Evolutionary conservation across 1,140 invertebrate genomes (phyloP).

Genomic region (Laupala kohalensis): DNA sequence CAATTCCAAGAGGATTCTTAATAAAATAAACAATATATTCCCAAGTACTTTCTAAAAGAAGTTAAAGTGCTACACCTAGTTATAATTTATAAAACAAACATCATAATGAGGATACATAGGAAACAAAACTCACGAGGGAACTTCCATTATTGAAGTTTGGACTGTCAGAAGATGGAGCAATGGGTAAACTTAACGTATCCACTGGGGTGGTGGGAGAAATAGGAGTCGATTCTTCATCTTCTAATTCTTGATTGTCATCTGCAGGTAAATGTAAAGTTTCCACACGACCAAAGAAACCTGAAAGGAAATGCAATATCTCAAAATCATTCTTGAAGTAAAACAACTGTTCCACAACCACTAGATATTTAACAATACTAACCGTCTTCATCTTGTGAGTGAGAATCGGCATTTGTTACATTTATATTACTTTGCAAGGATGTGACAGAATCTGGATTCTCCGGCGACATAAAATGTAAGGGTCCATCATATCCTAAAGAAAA

Average conservation of each 20-base stretch:
- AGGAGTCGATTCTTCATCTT: constrained; percentile 48
- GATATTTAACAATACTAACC: constrained; percentile 8
- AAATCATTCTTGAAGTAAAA: not conserved
- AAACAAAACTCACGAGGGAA: too few species aligned
- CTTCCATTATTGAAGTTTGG: constrained; percentile 28
- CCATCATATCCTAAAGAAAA: constrained; percentile 58
- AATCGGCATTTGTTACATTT: not conserved
- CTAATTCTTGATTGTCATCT: constrained; percentile 29
- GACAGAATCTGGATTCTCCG: constrained; percentile 58
- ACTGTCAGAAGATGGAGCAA: constrained; percentile 35
- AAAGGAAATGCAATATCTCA: not conserved
- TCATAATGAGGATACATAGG: too few species aligned
- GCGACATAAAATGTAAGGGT: constrained; percentile 65
- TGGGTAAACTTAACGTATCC: constrained; percentile 31
- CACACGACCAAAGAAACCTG: constrained; percentile 1
- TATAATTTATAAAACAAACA: too few species aligned
- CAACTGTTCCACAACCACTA: not conserved
- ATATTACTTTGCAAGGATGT: constrained; percentile 22
- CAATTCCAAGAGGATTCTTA: too few species aligned
- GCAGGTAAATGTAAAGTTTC: constrained; percentile 14
- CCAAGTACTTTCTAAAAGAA: too few species aligned
- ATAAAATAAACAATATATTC: too few species aligned
- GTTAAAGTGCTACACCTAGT: too few species aligned
- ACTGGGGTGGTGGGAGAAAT: constrained; percentile 28
- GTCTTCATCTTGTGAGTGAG: not conserved